Base-by-base conservation (phyloP, 2,113 vertebrate genomes). In the Thermophis baileyi region DNA sequence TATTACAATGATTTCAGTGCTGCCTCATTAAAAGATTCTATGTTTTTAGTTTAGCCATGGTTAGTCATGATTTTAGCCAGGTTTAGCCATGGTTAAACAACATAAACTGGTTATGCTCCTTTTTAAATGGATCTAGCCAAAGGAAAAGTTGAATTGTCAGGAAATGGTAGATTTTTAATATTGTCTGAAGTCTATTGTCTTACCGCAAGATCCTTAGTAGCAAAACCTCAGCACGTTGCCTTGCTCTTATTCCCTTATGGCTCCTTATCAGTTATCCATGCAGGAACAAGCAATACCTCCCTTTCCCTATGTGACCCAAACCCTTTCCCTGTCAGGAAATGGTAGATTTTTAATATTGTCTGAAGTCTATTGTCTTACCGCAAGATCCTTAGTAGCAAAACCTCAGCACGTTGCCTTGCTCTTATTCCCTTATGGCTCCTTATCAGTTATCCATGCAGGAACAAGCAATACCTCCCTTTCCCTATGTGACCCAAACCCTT, bases 291-390 rank as follows among this genome's bases (percentile, higher is more conserved):
- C 55, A 25, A 27, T 27, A 27, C 9, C 25, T 27, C 8, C 11
- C 60, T 63, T 63, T n/a, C 60, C 27, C 46, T 93, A 51, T 46
- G 63, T 91, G 93, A 95, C 24, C 35, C 92, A 87, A 50, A n/a
- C n/a, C n/a, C n/a, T n/a, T n/a, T n/a, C n/a, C n/a, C 27, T 30
- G 54, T 27, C 40, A 55, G 90, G 35, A 85, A 86, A 30, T 27
- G 30, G 8, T 51, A 88, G n/a, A 11, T 51, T 90, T 86, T 63
- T 35, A 49, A 16, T 30, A 93, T 25, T 88, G 55, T 16, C 51
- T 50, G 51, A 53, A 20, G 53, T 74, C 81, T 40, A 47, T 9
- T 88, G 69, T 60, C 55, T 8, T 50, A 30, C 63, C 55, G 60
- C 69, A 7, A 69, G 47, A 6, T 88, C 87, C 12, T 2, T 25